Evolutionary conservation across 1,140 invertebrate genomes (phyloP).

Genomic region (Ceratina calcarata): DNA sequence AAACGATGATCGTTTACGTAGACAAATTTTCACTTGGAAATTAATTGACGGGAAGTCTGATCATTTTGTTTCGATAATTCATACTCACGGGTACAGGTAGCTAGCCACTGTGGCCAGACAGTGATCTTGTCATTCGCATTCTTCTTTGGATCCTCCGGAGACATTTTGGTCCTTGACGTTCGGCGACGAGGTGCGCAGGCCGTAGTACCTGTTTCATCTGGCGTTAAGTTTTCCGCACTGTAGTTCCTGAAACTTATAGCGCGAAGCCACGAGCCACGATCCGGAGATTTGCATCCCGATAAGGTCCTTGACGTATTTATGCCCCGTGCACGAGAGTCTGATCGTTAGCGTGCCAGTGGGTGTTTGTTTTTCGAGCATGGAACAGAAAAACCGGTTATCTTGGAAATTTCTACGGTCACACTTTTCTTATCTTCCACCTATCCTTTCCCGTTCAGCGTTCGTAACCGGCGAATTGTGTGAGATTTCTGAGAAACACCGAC

Average conservation of each 20-base stretch:
- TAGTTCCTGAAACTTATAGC: constrained; percentile 25
- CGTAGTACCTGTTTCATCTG: constrained; percentile 12
- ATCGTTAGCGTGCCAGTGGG: constrained; percentile 15
- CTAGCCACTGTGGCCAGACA: constrained; percentile 68
- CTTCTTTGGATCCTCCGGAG: constrained; percentile 23
- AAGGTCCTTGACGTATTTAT: constrained; percentile 60
- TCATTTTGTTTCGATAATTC: not conserved
- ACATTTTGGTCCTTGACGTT: constrained; percentile 23
- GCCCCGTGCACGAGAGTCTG: constrained; percentile 24
- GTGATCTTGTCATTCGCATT: constrained; percentile 10
- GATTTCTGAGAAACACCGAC: constrained; percentile 42
- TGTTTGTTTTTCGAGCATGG: constrained; percentile 19
- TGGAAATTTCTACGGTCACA: not conserved
- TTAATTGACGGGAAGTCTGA: not conserved
- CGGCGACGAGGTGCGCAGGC: not conserved
- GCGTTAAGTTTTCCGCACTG: constrained; percentile 16
- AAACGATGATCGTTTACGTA: not conserved
- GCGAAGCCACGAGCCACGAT: constrained; percentile 27
- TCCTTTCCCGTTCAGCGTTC: not conserved
- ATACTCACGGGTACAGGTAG: constrained; percentile 61
- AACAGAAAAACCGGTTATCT: constrained; percentile 42
- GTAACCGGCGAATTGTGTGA: not conserved
- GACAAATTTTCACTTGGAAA: not conserved
- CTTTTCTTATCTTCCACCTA: constrained; percentile 30
- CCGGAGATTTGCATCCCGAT: constrained; percentile 58